phyloP scores from a whole-genome alignment of 2,797 vertebrate genomes.

The Pseudocheirus occidentalis region DNA sequence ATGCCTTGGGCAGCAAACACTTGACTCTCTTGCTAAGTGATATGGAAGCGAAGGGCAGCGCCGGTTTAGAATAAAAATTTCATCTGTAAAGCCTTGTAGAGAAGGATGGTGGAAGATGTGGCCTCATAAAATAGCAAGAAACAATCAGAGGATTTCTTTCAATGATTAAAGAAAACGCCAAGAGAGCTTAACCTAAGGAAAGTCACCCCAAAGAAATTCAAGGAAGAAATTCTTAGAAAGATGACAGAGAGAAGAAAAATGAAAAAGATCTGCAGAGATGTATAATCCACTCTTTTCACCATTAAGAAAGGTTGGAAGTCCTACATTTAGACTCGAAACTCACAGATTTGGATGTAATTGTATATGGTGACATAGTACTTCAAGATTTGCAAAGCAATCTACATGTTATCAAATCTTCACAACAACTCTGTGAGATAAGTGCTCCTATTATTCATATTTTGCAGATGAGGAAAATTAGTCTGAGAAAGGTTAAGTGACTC shows the following conservation, averaged over 20 bases:
- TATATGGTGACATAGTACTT: neutral
- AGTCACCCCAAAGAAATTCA: neutral
- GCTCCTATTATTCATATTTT: slow-evolving; percentile 1
- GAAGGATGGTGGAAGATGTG: neutral
- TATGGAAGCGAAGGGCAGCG: neutral
- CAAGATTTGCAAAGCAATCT: slow-evolving; percentile 1
- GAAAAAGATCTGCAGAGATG: neutral
- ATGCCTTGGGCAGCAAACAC: neutral
- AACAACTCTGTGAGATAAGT: slow-evolving; percentile 10
- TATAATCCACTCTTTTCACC: neutral
- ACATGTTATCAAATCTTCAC: slow-evolving; percentile 4
- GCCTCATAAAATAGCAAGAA: neutral
- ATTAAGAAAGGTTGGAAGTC: neutral
- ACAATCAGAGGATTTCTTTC: neutral
- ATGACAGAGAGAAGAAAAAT: neutral
- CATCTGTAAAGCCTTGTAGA: neutral
- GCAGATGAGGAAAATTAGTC: slow-evolving; percentile 23
- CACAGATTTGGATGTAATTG: neutral
- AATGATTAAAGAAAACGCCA: neutral
- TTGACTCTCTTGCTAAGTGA: neutral
- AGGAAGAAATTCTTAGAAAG: neutral
- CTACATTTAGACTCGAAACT: neutral
- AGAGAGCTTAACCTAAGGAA: neutral
- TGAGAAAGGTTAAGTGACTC: neutral
- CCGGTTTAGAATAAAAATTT: neutral